phyloP scores from a whole-genome alignment of 2,113 vertebrate species.

The Chrysemys picta region DNA sequence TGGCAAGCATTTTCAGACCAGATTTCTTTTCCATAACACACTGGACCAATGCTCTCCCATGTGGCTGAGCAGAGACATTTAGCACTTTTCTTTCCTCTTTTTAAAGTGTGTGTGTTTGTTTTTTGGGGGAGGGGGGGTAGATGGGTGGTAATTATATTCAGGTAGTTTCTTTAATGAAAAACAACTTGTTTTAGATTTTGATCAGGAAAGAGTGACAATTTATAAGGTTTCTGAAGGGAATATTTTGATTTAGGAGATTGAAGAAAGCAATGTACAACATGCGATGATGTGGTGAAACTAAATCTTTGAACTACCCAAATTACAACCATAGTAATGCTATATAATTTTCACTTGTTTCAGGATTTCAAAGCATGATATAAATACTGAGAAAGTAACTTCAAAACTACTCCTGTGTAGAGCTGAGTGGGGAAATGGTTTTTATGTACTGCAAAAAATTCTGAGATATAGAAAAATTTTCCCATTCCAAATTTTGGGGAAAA shows the following conservation, averaged over 20 bases:
- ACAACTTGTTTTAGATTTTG: background rate
- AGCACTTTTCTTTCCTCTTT: background rate
- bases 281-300: background rate
- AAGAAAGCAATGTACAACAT: too few relatives aligned
- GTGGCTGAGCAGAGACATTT: background rate
- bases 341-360: background rate
- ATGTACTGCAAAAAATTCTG: background rate
- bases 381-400: background rate
- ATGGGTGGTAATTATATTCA: background rate
- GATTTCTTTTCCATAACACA: background rate
- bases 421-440: background rate
- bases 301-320: constrained; percentile 3
- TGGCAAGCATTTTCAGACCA: constrained; percentile 4
- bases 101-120: background rate
- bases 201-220: background rate
- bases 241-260: background rate
- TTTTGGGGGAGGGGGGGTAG: background rate
- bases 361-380: constrained; percentile 38
- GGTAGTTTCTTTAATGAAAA: background rate
- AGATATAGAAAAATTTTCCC: too few relatives aligned
- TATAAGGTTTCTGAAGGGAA: background rate
- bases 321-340: background rate
- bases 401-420: background rate
- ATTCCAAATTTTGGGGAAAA: too few relatives aligned
- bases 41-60: background rate